Base-by-base conservation (phyloP, 2,888 invertebrate genomes). In the Dynastes hyllus region DNA sequence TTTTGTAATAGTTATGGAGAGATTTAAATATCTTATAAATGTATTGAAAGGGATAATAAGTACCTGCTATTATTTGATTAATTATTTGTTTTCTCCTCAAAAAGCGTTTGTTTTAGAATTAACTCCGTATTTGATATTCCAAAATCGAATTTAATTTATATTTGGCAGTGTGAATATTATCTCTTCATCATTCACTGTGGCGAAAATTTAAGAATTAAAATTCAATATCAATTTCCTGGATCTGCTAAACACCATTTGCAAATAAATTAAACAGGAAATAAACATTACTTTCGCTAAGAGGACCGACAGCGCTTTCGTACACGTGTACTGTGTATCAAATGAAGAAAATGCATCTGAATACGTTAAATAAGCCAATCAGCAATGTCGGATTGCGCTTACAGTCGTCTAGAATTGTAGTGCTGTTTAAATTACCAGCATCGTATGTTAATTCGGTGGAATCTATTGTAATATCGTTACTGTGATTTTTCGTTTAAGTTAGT, bases 231-330 rank as follows among this genome's bases (percentile, higher is more conserved):
- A 69, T 69, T 69, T 69, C 69, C 69, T 69, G 69, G 29, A 51
- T 53, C 51, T 51, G 50, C 22, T 27, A 37, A 69, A 69, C 51
- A 32, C 51, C 29, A 13, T 69, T 69, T 69, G 69, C 69, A 69
- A 69, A 69, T 69, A 69, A 69, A 69, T 69, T 69, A 69, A 69
- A 51, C 69, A 69, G 69, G 69, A 69, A 69, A 69, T 51, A 69
- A 51, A 51, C 51, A 29, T 69, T 69, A 69, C 51, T 69, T 69
- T 69, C 51, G 27, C 51, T 51, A 69, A 69, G 51, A 69, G 69
- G 51, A 69, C 69, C 69, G 69, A 69, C 69, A 53, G 69, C 27
- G 69, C 51, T 69, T 69, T 69, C 51, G 22, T 69, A 51, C 69
- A 69, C 71, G 58, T 71, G 71, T 37, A 71, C 71, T 58, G 71